Percentiles rank a stretch among this genome's conserved stretches.
These are phyloP conservation scores for Merluccius polli DNA, from an alignment of 2,797 vertebrate genomes.

Conservation along the genomic window DNA sequence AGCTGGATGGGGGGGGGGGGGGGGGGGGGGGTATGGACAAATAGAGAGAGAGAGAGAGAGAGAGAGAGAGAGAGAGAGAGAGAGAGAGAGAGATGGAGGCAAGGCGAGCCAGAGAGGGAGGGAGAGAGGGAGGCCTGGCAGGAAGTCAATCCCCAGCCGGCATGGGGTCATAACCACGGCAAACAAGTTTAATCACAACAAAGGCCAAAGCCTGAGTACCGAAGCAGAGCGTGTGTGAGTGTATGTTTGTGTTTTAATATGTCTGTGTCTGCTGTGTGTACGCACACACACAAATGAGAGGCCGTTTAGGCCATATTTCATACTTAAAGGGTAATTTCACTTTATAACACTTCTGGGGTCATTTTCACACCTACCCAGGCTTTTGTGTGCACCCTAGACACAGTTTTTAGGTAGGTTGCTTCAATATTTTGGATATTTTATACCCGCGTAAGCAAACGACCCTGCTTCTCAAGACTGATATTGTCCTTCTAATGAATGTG, in stretches of 20 bases:
- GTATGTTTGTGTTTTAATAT: neutral
- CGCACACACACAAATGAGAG: no score
- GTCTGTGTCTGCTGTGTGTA: neutral
- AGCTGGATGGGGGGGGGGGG: constrained; percentile 36
- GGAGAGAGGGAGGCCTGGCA: constrained; percentile 31
- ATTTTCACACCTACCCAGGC: no score
- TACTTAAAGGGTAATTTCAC: no score
- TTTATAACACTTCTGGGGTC: no score
- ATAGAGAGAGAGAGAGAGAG: constrained; percentile 42
- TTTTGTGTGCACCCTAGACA: no score
- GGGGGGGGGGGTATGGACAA: constrained; percentile 13
- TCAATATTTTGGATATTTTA: no score
- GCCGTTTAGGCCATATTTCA: no score
- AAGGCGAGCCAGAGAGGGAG: constrained; percentile 32
- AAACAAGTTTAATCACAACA: constrained; percentile 44
- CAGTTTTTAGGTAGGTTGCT: no score
- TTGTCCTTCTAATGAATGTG: no score
- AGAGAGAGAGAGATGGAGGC: constrained; percentile 28
- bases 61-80: constrained; percentile 21
- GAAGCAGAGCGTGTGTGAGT: constrained; percentile 10
- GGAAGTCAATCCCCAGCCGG: constrained; percentile 13
- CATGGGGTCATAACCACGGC: constrained; percentile 50
- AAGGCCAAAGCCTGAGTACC: constrained; percentile 22
- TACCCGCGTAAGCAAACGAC: no score
- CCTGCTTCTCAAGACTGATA: no score